Evolutionary conservation across 2,113 vertebrate genomes (phyloP).

Genomic region (Myanophis thanlyinensis): DNA sequence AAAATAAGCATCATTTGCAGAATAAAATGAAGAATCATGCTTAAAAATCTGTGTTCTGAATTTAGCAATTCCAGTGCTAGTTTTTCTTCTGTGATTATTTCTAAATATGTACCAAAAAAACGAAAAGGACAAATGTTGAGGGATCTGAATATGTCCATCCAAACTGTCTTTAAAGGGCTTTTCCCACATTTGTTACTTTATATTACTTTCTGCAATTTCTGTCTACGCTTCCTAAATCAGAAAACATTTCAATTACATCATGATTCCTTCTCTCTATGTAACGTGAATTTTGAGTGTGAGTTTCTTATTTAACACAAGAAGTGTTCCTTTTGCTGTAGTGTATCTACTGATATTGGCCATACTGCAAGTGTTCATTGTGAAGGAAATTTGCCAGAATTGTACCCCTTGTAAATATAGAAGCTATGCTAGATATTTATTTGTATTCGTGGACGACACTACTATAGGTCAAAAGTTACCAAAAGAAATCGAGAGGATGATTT

Average conservation of each 20-base stretch:
- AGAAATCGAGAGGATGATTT: neutral
- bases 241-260: neutral
- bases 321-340: neutral
- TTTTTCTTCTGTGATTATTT: conserved; percentile 45
- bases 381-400: neutral
- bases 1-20: conserved; percentile 18
- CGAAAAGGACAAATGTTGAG: conserved; percentile 16
- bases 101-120: conserved; percentile 15
- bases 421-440: neutral
- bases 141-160: conserved; percentile 36
- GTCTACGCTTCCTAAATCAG: conserved; percentile 48
- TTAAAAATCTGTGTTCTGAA: neutral
- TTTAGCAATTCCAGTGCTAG: conserved; percentile 33
- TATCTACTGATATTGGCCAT: neutral
- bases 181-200: conserved; percentile 26
- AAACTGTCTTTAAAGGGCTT: conserved; percentile 27
- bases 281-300: conserved; percentile 23
- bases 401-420: neutral
- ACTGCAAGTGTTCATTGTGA: neutral
- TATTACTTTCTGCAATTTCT: conserved; percentile 19
- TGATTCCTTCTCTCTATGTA: neutral
- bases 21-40: neutral
- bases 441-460: neutral
- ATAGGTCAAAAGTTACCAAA: neutral
- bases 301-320: conserved; percentile 23